Evolutionary conservation across 2,113 vertebrate species (phyloP).

Genomic region (Austrofundulus limnaeus): DNA sequence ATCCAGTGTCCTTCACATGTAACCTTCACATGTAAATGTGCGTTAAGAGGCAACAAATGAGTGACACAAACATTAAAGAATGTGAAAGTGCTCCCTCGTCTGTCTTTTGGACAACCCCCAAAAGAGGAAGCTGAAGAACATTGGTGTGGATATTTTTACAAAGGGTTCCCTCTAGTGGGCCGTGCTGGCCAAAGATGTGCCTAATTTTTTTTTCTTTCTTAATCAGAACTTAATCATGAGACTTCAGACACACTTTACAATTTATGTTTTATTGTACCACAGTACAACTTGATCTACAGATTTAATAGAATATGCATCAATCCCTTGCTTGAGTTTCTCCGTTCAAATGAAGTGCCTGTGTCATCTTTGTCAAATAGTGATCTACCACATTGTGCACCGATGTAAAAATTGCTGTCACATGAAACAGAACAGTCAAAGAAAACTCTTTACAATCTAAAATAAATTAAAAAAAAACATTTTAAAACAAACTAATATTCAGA

Average conservation of each 20-base stretch:
- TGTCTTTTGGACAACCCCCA: no score
- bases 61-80: conserved; percentile 26
- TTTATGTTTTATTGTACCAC: conserved; percentile 62
- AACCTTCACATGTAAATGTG: conserved; percentile 26
- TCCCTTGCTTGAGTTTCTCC: conserved; percentile 56
- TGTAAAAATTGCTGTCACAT: conserved; percentile 44
- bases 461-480: conserved; percentile 74
- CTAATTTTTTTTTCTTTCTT: background rate
- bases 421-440: conserved; percentile 39
- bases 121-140: conserved; percentile 10
- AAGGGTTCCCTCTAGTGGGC: conserved; percentile 66
- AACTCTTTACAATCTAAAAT: conserved; percentile 58
- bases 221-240: background rate
- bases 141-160: conserved; percentile 8
- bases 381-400: conserved; percentile 39
- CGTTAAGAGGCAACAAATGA: conserved; percentile 19
- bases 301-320: conserved; percentile 52
- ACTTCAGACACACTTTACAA: conserved; percentile 28
- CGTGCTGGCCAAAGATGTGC: background rate
- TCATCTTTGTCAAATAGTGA: conserved; percentile 38
- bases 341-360: conserved; percentile 33
- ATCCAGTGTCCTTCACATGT: background rate
- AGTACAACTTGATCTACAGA: conserved; percentile 61
- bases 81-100: conserved; percentile 47
- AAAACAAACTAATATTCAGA: conserved; percentile 41